Evolutionary conservation across 2,797 vertebrate species (phyloP).

Genomic region (Lepilemur ruficaudatus): DNA sequence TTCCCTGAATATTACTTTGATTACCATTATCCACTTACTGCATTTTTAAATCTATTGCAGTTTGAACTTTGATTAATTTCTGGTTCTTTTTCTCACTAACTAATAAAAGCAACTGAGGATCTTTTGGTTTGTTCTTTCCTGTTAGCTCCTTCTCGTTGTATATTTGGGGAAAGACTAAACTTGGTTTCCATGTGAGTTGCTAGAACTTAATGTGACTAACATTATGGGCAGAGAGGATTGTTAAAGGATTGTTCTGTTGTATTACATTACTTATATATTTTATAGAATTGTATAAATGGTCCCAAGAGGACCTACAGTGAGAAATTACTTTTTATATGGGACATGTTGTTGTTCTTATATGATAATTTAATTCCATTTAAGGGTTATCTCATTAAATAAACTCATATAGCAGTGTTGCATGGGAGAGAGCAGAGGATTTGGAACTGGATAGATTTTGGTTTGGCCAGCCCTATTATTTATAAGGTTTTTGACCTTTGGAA

Average conservation of each 20-base stretch:
- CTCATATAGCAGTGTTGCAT: not conserved
- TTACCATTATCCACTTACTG: not conserved
- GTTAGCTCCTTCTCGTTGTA: not conserved
- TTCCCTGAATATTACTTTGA: not conserved
- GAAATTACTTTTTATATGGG: not conserved
- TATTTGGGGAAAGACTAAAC: not conserved
- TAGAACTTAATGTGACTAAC: not conserved
- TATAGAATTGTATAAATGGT: not conserved
- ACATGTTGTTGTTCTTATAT: not conserved
- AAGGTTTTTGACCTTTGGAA: not conserved
- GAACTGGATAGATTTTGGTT: not conserved
- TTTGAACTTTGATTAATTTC: constrained; percentile 9
- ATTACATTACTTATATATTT: not conserved
- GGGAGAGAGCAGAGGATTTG: not conserved
- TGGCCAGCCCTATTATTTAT: not conserved
- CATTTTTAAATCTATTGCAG: constrained; percentile 1
- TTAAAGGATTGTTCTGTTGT: not conserved
- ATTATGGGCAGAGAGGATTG: not conserved
- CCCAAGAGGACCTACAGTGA: not conserved
- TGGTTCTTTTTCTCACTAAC: not conserved
- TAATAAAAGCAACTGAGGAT: constrained; percentile 2
- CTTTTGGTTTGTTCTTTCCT: constrained; percentile 11
- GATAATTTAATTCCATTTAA: constrained; percentile 5
- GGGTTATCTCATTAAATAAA: not conserved
- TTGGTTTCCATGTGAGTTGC: not conserved